A percentile compares a stretch with the other conserved stretches of the same genome.
phyloP scores from a whole-genome alignment of 2,888 invertebrate genomes.

The Nemoura dubitans region DNA sequence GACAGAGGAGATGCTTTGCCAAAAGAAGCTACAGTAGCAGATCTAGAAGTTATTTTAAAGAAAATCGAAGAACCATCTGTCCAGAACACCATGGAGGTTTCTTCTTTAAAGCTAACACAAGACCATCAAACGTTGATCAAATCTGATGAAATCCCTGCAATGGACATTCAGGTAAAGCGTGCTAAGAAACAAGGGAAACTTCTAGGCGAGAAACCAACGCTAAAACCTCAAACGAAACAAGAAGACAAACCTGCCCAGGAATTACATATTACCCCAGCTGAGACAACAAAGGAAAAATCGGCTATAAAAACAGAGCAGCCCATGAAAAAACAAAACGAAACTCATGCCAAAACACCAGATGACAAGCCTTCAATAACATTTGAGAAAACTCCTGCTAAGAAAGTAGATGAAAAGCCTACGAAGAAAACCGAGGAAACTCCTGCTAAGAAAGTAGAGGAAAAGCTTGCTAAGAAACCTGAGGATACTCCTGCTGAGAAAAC shows the following conservation, averaged over 20 bases:
- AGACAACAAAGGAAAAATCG: not conserved
- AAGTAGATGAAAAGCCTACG: conserved; percentile 53
- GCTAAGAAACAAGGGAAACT: not conserved
- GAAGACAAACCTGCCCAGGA: too few relatives aligned
- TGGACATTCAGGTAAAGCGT: conserved; percentile 8
- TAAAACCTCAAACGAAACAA: too few relatives aligned
- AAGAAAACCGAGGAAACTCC: conserved; percentile 54
- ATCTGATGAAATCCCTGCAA: too few relatives aligned
- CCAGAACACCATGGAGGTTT: too few relatives aligned
- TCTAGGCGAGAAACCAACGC: not conserved
- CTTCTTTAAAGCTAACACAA: too few relatives aligned
- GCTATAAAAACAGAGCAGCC: not conserved
- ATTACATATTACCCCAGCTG: too few relatives aligned
- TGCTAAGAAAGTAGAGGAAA: too few relatives aligned
- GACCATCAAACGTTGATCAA: too few relatives aligned
- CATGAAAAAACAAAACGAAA: too few relatives aligned
- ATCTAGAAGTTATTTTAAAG: not conserved
- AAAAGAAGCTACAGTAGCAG: not conserved
- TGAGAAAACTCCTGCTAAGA: conserved; percentile 56
- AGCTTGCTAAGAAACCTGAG: too few relatives aligned
- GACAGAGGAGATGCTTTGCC: not conserved
- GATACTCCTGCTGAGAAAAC: not conserved
- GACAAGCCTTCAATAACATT: conserved; percentile 7
- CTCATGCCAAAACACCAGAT: not conserved
- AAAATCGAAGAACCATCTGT: too few relatives aligned